Evolutionary conservation across 1,140 invertebrate species (phyloP).

Genomic region (Spodoptera litura): DNA sequence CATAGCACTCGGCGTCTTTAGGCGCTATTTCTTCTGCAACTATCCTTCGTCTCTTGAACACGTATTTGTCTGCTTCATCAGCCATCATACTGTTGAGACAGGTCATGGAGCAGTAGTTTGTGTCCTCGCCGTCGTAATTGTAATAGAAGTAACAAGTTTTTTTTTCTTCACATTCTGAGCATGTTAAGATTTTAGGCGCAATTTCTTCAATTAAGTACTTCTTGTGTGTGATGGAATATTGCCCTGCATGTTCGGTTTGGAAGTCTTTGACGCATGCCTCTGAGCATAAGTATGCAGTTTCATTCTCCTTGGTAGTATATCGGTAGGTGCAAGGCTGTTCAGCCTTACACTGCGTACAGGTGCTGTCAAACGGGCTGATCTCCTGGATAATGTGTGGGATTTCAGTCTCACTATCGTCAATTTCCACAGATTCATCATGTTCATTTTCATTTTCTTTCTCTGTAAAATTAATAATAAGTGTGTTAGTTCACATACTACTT

Average conservation of each 20-base stretch:
- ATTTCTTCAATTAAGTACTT: constrained; percentile 83
- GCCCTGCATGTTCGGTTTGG: constrained; percentile 61
- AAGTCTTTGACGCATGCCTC: constrained; percentile 69
- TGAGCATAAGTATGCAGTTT: constrained; percentile 72
- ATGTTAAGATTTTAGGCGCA: constrained; percentile 65
- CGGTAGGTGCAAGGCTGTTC: constrained; percentile 67
- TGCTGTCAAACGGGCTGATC: constrained; percentile 66
- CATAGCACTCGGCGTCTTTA: constrained; percentile 65
- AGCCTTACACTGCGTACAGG: constrained; percentile 72
- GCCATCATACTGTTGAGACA: constrained; percentile 86
- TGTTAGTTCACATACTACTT: not conserved
- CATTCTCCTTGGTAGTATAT: constrained; percentile 62
- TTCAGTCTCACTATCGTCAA: constrained; percentile 56
- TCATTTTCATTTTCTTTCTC: constrained; percentile 80
- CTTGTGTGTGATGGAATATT: constrained; percentile 68
- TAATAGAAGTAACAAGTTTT: constrained; percentile 87
- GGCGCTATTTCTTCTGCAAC: constrained; percentile 68
- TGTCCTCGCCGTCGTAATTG: constrained; percentile 84
- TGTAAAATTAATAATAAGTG: constrained; percentile 53
- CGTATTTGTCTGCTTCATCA: constrained; percentile 86
- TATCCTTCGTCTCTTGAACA: constrained; percentile 74
- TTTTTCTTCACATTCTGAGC: constrained; percentile 80
- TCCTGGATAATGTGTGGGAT: constrained; percentile 68
- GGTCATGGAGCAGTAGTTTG: constrained; percentile 84
- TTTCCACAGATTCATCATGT: constrained; percentile 64